These are phyloP conservation scores for Himalopsyche anomala DNA, from an alignment of 2,888 invertebrate genomes.

Conservation along the genomic window DNA sequence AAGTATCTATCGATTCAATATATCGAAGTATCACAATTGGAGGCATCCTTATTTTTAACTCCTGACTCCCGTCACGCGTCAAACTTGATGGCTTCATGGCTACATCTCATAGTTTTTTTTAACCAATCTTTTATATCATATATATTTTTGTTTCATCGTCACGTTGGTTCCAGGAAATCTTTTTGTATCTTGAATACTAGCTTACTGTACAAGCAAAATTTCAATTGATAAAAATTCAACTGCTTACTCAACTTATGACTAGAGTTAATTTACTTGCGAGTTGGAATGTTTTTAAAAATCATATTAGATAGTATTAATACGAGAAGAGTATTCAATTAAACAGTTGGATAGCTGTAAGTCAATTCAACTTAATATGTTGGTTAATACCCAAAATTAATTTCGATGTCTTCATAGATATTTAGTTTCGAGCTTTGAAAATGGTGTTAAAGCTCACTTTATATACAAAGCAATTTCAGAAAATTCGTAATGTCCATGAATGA, in stretches of 20 bases:
- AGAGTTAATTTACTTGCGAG: background rate
- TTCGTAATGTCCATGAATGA: too few species aligned
- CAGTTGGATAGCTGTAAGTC: too few species aligned
- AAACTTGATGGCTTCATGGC: slow-evolving; percentile 26
- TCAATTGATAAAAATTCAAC: background rate
- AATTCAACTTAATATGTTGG: too few species aligned
- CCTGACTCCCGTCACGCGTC: slow-evolving; percentile 21
- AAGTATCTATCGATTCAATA: background rate
- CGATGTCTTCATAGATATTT: too few species aligned
- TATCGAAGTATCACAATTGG: background rate
- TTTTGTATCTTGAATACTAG: background rate
- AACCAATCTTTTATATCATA: slow-evolving; percentile 28
- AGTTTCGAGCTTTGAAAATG: too few species aligned
- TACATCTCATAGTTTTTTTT: slow-evolving; percentile 3
- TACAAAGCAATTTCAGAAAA: too few species aligned
- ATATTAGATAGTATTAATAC: too few species aligned
- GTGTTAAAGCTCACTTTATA: too few species aligned
- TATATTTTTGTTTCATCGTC: background rate
- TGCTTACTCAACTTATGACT: background rate
- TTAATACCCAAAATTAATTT: too few species aligned
- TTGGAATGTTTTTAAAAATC: background rate
- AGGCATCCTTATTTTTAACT: slow-evolving; percentile 10
- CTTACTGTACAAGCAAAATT: background rate
- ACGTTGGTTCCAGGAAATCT: slow-evolving; percentile 20
- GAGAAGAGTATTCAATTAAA: background rate